Evolutionary conservation across 1,140 invertebrate species (phyloP).

Genomic region (Kradibia gibbosae): DNA sequence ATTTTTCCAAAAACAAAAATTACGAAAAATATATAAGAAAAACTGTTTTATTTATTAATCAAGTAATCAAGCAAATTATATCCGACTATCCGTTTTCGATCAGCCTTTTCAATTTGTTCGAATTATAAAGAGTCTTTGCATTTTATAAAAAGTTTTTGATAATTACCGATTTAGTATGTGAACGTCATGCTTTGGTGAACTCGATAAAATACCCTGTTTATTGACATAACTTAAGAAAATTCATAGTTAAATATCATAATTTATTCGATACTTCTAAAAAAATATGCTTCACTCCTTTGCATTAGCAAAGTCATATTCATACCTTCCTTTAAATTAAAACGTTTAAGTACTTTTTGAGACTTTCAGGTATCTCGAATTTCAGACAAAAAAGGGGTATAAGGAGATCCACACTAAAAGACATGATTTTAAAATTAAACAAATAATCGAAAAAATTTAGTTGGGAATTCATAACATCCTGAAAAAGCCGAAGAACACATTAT

Average conservation of each 20-base stretch:
- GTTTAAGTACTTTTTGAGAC: constrained; percentile 1
- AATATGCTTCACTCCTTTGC: constrained; percentile 12
- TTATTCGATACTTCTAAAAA: background rate
- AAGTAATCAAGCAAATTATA: background rate
- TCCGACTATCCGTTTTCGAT: too few relatives aligned
- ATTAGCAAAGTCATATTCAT: too few relatives aligned
- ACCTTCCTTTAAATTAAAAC: background rate
- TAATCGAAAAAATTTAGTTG: constrained; percentile 51
- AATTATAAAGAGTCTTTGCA: background rate
- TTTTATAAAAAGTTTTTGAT: background rate
- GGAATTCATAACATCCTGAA: constrained; percentile 60
- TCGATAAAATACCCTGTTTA: background rate
- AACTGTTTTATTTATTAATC: too few relatives aligned
- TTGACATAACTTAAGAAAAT: constrained; percentile 20
- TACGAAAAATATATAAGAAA: too few relatives aligned
- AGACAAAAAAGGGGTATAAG: background rate
- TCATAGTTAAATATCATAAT: background rate
- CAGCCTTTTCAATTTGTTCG: background rate
- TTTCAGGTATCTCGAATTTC: constrained; percentile 18
- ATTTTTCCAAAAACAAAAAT: too few relatives aligned
- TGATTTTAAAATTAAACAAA: constrained; percentile 65
- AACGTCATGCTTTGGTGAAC: background rate
- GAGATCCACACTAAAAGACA: constrained; percentile 29
- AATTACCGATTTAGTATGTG: background rate
- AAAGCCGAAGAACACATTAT: constrained; percentile 54